Percentiles rank a stretch among this genome's conserved stretches.
Evolutionary conservation across 2,888 invertebrate species (phyloP).

Genomic region (Tiphia femorata): DNA sequence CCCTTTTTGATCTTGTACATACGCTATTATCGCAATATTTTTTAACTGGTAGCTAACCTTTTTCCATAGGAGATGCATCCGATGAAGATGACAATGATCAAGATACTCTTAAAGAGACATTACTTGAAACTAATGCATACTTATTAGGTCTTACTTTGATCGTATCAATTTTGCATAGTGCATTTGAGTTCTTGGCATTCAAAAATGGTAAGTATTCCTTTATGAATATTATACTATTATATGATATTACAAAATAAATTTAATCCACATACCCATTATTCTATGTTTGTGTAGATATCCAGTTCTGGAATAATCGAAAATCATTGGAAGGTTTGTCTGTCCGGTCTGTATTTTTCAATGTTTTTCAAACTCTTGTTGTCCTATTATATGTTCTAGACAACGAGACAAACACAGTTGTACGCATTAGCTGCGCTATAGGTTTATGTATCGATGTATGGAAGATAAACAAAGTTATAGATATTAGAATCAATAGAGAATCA

Average conservation of each 20-base stretch:
- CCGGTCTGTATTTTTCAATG: conserved; percentile 97
- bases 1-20: background rate
- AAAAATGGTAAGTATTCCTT: conserved; percentile 87
- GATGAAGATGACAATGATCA: conserved; percentile 91
- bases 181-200: conserved; percentile 98
- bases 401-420: conserved; percentile 96
- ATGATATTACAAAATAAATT: background rate
- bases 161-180: conserved; percentile 94
- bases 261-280: background rate
- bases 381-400: conserved; percentile 97
- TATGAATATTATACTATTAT: background rate
- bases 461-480: conserved; percentile 95
- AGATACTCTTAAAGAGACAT: conserved; percentile 91
- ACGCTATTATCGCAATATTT: background rate
- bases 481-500: conserved; percentile 81
- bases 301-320: conserved; percentile 99
- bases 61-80: conserved; percentile 70
- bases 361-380: conserved; percentile 96
- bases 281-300: conserved; percentile 80
- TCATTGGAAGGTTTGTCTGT: conserved; percentile 98
- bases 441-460: conserved; percentile 99
- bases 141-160: conserved; percentile 90
- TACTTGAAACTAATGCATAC: conserved; percentile 97
- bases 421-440: conserved; percentile 94
- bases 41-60: conserved; percentile 7